Conservation (phyloP, 2,888 invertebrate genomes). For the Pocota personata region DNA sequence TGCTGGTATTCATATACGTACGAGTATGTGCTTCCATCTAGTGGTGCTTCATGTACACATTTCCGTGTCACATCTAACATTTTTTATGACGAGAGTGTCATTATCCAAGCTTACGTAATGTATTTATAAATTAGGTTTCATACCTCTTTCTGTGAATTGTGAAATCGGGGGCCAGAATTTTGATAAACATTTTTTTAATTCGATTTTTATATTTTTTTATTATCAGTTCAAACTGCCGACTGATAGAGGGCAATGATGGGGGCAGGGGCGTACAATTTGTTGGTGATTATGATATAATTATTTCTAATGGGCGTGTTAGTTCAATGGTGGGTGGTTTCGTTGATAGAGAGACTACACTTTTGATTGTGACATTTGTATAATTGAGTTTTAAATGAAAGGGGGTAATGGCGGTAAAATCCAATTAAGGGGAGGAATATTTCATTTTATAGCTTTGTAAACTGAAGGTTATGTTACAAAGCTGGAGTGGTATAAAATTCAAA, state of each 20-base stretch:
- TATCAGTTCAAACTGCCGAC: not conserved
- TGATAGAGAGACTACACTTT: constrained; percentile 8
- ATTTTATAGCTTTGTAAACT: not conserved
- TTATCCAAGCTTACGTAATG: constrained; percentile 16
- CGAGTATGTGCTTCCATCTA: not conserved
- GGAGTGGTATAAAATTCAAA: not conserved
- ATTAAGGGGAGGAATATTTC: not conserved
- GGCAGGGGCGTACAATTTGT: not conserved
- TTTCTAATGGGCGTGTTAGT: constrained; percentile 13
- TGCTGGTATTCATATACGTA: no score
- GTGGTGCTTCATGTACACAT: constrained; percentile 7
- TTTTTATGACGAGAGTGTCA: not conserved
- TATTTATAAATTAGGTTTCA: not conserved
- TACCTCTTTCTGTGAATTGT: not conserved
- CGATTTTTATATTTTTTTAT: not conserved
- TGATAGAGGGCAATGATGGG: not conserved
- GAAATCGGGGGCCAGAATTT: not conserved
- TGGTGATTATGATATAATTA: not conserved
- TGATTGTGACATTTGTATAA: not conserved
- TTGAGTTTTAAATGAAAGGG: not conserved
- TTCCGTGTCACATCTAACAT: not conserved
- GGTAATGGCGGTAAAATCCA: not conserved
- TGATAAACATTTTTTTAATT: constrained; percentile 15
- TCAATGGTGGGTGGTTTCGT: not conserved
- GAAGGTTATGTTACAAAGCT: not conserved